A percentile compares a stretch with the other conserved stretches of the same genome.
phyloP scores from a whole-genome alignment of 2,113 vertebrate genomes.

The Plestiodon gilberti region DNA sequence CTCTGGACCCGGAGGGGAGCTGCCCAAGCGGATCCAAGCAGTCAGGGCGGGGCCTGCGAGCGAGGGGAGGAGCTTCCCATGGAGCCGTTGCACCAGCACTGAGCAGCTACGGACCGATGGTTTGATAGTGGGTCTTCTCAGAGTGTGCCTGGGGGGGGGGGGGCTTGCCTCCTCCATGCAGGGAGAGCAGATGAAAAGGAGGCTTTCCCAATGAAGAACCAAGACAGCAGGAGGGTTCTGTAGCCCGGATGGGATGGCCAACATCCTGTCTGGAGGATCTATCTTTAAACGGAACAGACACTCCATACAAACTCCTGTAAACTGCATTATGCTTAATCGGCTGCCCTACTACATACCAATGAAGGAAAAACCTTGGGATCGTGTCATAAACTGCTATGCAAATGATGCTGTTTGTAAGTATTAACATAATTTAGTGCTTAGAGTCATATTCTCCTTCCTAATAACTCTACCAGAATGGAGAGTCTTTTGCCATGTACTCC shows the following conservation, averaged over 20 bases:
- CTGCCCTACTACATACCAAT: constrained; percentile 70
- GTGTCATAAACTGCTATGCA: constrained; percentile 82
- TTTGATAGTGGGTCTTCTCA: no score
- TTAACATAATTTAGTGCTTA: constrained; percentile 88
- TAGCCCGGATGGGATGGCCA: neutral
- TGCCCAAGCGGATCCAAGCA: no score
- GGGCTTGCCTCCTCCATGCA: no score
- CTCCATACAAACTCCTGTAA: constrained; percentile 53
- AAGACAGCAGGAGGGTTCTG: neutral
- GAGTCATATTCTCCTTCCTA: constrained; percentile 84
- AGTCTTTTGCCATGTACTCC: constrained; percentile 78
- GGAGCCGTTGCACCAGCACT: no score
- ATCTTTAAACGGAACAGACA: constrained; percentile 39
- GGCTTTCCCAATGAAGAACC: neutral
- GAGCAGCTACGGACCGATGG: no score
- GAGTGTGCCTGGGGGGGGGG: no score
- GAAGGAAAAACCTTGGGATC: constrained; percentile 70
- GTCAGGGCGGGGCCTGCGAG: no score
- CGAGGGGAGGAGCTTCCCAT: no score
- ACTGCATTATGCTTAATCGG: constrained; percentile 74
- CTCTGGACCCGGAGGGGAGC: no score
- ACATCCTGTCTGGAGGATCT: neutral
- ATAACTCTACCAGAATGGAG: constrained; percentile 82
- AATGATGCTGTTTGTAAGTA: constrained; percentile 85
- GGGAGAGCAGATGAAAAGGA: no score